These are phyloP conservation scores for Alauda arvensis DNA, from an alignment of 2,797 vertebrate species.

Conservation along the genomic window DNA sequence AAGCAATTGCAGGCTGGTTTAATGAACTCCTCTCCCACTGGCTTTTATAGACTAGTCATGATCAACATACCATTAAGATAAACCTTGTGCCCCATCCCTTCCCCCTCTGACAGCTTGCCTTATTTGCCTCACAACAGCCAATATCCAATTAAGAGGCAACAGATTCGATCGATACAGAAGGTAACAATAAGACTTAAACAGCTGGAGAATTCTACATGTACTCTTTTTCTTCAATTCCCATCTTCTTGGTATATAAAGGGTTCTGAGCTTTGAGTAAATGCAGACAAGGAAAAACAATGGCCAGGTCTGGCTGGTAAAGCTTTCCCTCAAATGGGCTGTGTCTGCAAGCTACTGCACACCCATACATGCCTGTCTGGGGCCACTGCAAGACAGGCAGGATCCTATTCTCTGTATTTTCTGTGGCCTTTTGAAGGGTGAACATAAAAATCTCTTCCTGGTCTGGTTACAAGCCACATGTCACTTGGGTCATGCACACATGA, in stretches of 20 bases:
- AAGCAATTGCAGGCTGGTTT: constrained; percentile 47
- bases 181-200: constrained; percentile 51
- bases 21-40: constrained; percentile 55
- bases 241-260: neutral
- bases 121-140: constrained; percentile 60
- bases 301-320: neutral
- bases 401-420: neutral
- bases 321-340: neutral
- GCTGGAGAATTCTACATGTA: neutral
- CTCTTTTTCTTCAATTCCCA: constrained; percentile 16
- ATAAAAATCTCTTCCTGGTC: constrained; percentile 12
- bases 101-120: constrained; percentile 23
- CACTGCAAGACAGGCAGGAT: neutral
- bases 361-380: neutral
- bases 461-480: neutral
- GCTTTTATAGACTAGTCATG: constrained; percentile 51
- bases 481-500: constrained; percentile 8
- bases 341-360: neutral
- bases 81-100: neutral
- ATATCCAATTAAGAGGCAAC: constrained; percentile 56
- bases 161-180: constrained; percentile 39
- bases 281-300: neutral
- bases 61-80: constrained; percentile 38
- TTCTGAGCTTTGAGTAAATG: neutral
- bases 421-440: constrained; percentile 25